Evolutionary conservation across 35 echinoderm and acorn worm genomes (phyloP), one percentile per base, ranked within the genome.

Genomic region (Strongylocentrotus purpuratus): DNA sequence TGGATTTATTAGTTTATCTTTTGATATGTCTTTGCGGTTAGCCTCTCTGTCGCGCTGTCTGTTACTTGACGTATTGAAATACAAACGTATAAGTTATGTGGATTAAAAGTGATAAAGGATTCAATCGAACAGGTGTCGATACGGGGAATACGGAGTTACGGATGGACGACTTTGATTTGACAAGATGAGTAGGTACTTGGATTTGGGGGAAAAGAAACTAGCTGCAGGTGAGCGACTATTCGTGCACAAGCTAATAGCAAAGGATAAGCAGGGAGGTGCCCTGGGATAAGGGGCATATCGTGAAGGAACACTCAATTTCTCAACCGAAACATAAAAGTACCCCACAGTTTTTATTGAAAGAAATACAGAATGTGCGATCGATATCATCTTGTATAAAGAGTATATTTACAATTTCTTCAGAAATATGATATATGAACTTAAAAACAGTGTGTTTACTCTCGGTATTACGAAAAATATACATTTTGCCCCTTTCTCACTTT

Each of bases 1-100:
- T 78, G 65, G 22, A 78, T 78, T 78, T 78, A 78, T 78, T 78
- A n/a, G 65, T 78, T 78, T 78, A 78, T 78, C 65, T 78, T 78
- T 78, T 78, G 65, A 78, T 78, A 78, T 0, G 65, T 28, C 65
- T n/a, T 28, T 78, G 65, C 65, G 65, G 65, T 78, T 22, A 78
- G 65, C 20, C 65, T 28, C 7, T 78, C 65, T 78, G 65, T 78
- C 65, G 65, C 65, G 65, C 20, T 78, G 28, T 78, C 20, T 78
- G 1, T 78, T 28, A 78, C 7, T 28, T n/a, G 28, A 78, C 20
- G 65, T 22, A 28, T 28, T 78, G 65, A 28, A 78, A 78, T 78
- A 28, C 18, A 78, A 78, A 25, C 22, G 7, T 28, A 28, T 78
- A 22, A 28, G 65, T 78, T 78, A 22, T 78, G 65, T 7, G 25